phyloP scores from a whole-genome alignment of 2,888 invertebrate genomes.

The Hypolimnas misippus region DNA sequence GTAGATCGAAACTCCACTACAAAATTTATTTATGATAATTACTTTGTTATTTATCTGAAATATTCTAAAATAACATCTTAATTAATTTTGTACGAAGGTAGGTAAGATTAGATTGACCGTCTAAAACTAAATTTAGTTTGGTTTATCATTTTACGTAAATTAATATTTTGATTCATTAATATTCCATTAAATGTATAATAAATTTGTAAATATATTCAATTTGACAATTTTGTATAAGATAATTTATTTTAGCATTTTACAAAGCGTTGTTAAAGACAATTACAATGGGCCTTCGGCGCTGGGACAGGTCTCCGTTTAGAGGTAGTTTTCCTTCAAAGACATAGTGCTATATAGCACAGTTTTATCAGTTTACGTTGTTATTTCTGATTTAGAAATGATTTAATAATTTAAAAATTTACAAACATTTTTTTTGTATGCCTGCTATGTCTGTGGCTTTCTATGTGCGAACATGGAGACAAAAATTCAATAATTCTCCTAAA shows the following conservation, averaged over 20 bases:
- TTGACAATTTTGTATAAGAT: conserved; percentile 3
- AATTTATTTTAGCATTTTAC: conserved; percentile 20
- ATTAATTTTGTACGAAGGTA: not conserved
- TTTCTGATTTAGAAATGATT: no score
- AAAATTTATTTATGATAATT: no score
- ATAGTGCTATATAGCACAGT: not conserved
- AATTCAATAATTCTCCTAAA: no score
- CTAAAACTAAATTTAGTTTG: not conserved
- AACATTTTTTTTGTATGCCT: no score
- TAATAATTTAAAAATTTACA: no score
- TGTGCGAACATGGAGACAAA: no score
- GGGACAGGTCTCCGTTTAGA: conserved; percentile 1
- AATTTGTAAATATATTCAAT: not conserved
- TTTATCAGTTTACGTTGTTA: not conserved
- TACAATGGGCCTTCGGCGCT: conserved; percentile 20
- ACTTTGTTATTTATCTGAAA: no score
- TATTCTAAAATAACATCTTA: not conserved
- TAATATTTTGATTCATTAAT: not conserved
- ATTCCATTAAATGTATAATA: conserved; percentile 7
- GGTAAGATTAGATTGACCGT: conserved; percentile 1
- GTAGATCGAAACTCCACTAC: not conserved
- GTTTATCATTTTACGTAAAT: not conserved
- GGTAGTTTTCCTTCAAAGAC: not conserved
- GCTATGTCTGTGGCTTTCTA: no score
- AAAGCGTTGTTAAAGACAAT: conserved; percentile 15